phyloP scores from a whole-genome alignment of 2,888 invertebrate genomes.

The Habroteleia sp. region DNA sequence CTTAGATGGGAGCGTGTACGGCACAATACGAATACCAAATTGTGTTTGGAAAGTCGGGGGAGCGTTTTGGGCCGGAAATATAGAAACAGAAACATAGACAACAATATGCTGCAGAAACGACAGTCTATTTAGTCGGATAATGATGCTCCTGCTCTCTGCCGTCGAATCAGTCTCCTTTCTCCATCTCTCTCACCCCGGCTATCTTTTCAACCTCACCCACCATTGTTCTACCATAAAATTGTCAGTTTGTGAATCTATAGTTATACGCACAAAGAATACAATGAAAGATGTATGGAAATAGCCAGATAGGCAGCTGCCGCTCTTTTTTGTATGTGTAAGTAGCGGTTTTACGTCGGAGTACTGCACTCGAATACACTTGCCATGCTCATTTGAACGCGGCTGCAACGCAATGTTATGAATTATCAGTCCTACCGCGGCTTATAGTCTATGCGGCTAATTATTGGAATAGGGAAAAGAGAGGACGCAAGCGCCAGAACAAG shows the following conservation, averaged over 20 bases:
- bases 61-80: constrained; percentile 58
- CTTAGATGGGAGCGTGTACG: constrained; percentile 59
- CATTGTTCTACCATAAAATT: constrained; percentile 80
- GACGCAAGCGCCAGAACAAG: constrained; percentile 44
- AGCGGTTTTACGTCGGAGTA: constrained; percentile 64
- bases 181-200: constrained; percentile 55
- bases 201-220: constrained; percentile 59
- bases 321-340: constrained; percentile 60
- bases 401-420: constrained; percentile 79
- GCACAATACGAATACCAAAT: constrained; percentile 75
- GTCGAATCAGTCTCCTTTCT: constrained; percentile 70
- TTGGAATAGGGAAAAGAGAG: constrained; percentile 66
- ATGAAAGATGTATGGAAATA: constrained; percentile 79
- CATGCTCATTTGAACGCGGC: constrained; percentile 78
- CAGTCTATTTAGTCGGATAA: constrained; percentile 78
- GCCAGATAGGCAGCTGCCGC: constrained; percentile 72
- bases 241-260: constrained; percentile 79
- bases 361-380: constrained; percentile 79
- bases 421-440: constrained; percentile 73
- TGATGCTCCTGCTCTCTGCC: constrained; percentile 74
- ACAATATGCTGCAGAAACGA: constrained; percentile 65
- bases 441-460: constrained; percentile 68
- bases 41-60: constrained; percentile 71
- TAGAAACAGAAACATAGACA: constrained; percentile 64
- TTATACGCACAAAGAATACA: constrained; percentile 77